phyloP scores from a whole-genome alignment of 1,140 invertebrate species.

The Drosophila pachea region DNA sequence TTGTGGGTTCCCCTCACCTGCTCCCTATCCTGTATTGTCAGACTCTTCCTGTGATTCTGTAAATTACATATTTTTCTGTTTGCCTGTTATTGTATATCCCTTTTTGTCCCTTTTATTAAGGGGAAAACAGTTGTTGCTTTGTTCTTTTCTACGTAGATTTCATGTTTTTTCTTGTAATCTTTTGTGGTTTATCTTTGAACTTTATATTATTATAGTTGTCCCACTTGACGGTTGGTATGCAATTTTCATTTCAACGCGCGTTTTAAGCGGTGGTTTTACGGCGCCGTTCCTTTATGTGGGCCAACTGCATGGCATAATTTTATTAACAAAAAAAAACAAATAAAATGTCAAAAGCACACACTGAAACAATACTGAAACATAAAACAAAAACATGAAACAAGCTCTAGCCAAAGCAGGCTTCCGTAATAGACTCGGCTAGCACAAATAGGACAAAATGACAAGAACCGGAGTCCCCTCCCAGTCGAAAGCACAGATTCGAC shows the following conservation, averaged over 20 bases:
- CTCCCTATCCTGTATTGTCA: slow-evolving; percentile 69
- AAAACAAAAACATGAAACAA: slow-evolving; percentile 22
- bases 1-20: slow-evolving; percentile 31
- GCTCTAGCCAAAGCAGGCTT: not conserved
- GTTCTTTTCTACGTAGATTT: not conserved
- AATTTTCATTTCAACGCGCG: slow-evolving; percentile 48
- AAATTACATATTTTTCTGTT: not conserved
- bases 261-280: slow-evolving; percentile 46
- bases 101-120: slow-evolving; percentile 61
- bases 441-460: slow-evolving; percentile 3
- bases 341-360: slow-evolving; percentile 22
- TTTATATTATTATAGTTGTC: slow-evolving; percentile 44
- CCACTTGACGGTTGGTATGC: slow-evolving; percentile 55
- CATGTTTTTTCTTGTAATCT: slow-evolving; percentile 1
- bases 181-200: slow-evolving; percentile 8
- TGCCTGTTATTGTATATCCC: slow-evolving; percentile 53
- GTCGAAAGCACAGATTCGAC: slow-evolving; percentile 8
- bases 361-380: slow-evolving; percentile 25
- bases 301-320: slow-evolving; percentile 70
- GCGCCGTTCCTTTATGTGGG: slow-evolving; percentile 56
- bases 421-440: no score
- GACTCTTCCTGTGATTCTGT: slow-evolving; percentile 64
- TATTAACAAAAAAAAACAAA: slow-evolving; percentile 60
- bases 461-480: slow-evolving; percentile 3
- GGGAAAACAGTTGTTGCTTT: slow-evolving; percentile 46